phyloP scores from a whole-genome alignment of 2,888 invertebrate genomes.

The Odontocerum albicorne region DNA sequence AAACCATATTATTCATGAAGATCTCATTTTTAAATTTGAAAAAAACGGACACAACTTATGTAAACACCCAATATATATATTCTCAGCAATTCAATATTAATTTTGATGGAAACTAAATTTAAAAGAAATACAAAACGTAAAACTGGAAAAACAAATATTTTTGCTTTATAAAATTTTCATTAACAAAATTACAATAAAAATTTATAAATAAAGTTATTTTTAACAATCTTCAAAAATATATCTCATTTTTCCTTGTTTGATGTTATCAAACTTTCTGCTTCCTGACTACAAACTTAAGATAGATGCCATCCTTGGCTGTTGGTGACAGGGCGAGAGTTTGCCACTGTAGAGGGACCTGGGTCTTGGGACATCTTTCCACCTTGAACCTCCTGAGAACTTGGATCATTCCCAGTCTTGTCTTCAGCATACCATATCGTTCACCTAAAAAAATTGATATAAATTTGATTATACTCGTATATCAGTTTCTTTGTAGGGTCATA shows the following conservation, averaged over 20 bases:
- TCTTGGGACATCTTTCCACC: conserved; percentile 41
- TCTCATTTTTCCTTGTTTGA: background rate
- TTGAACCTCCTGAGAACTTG: conserved; percentile 27
- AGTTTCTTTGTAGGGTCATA: no score
- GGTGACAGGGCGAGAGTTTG: conserved; percentile 41
- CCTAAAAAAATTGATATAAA: conserved; percentile 18
- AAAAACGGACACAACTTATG: no score
- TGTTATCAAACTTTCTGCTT: background rate
- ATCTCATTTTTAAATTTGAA: no score
- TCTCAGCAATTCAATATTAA: no score
- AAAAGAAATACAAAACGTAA: no score
- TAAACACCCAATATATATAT: no score
- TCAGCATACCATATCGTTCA: conserved; percentile 34
- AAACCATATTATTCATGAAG: no score
- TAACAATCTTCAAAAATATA: background rate
- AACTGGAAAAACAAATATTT: no score
- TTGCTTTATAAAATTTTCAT: background rate
- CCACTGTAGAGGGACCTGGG: conserved; percentile 49
- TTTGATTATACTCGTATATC: background rate
- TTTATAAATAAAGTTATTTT: background rate
- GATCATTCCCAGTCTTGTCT: conserved; percentile 31
- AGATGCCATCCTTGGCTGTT: conserved; percentile 32
- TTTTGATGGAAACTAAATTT: no score
- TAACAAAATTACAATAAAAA: background rate
- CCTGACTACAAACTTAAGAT: conserved; percentile 24